Evolutionary conservation across 2,797 vertebrate species (phyloP).

Genomic region (Taenioides sp.): DNA sequence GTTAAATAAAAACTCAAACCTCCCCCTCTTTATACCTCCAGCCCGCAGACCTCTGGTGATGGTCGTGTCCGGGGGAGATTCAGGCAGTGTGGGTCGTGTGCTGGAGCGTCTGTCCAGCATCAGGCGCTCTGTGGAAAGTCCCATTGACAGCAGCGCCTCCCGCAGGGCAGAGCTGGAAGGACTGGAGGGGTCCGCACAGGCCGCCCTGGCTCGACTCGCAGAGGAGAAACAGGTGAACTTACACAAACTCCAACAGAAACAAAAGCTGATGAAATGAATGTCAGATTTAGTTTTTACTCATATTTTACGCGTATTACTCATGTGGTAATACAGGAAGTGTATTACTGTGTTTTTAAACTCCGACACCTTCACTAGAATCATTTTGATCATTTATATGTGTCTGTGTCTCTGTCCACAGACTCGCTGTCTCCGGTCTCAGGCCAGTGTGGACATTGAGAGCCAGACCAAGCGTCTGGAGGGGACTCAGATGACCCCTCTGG

Average conservation of each 20-base stretch:
- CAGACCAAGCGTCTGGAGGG: conserved; percentile 77
- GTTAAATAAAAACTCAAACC: too few relatives aligned
- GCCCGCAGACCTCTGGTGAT: not conserved
- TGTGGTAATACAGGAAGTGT: too few relatives aligned
- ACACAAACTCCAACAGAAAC: not conserved
- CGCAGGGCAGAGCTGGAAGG: conserved; percentile 69
- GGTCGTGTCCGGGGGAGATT: conserved; percentile 29
- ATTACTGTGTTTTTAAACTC: too few relatives aligned
- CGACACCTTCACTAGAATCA: too few relatives aligned
- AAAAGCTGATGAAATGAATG: too few relatives aligned
- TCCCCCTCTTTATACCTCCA: not conserved
- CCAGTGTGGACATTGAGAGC: conserved; percentile 80
- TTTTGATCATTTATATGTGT: not conserved
- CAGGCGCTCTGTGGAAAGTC: conserved; percentile 29
- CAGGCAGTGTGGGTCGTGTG: conserved; percentile 25
- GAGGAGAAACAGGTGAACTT: conserved; percentile 53
- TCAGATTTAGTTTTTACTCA: too few relatives aligned
- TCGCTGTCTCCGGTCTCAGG: conserved; percentile 69
- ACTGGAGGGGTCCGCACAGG: conserved; percentile 60
- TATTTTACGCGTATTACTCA: too few relatives aligned
- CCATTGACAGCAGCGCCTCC: conserved; percentile 53
- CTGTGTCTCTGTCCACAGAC: conserved; percentile 23
- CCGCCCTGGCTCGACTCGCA: conserved; percentile 64
- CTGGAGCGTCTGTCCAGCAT: conserved; percentile 51
- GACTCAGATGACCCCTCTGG: conserved; percentile 73